Base-by-base conservation (phyloP, 53 echinoderm and acorn worm species). In the Paracentrotus lividus region DNA sequence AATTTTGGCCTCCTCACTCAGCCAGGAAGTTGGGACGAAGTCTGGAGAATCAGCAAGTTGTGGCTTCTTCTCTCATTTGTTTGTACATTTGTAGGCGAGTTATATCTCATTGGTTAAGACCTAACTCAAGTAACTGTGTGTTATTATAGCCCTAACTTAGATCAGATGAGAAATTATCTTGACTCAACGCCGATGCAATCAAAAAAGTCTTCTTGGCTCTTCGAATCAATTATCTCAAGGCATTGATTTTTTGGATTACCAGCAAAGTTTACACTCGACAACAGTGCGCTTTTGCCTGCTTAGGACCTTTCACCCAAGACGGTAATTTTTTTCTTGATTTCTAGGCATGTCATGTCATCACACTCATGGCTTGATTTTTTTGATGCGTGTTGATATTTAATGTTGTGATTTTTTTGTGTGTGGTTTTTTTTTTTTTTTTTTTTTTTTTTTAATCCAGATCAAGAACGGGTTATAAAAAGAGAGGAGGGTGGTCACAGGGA, bases 201-300 rank as follows among this genome's bases (percentile, higher is more conserved):
- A n/a, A 36, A 23, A 32, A 72, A 53, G 51, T n/a, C n/a, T n/a
- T 31, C 40, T 2, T 49, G 52, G 47, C 27, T 90, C 26, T 52
- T 29, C 13, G 68, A 67, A 49, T 90, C 69, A 72, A 47, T n/a
- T 1, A 49, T 90, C 13, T 72, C 49, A 72, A 3, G 52, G 90
- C 72, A 72, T 90, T 29, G 90, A 90, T 49, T 90, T 90, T 90
- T n/a, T n/a, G n/a, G n/a, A 75, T 72, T 27, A 90, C 90, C 27
- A 90, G 90, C 90, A 72, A 49, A 90, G 90, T 90, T 49, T 90
- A 69, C 52, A 27, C 53, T 10, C 72, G 31, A 0, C 69, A 53
- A 33, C 51, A 72, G 2, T 52, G 21, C 23, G 32, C 40, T 13
- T 66, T 90, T 72, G 15, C 15, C 24, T 90, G 90, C 53, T 51